Conservation (phyloP, 1,140 invertebrate genomes). For the Drosophila elegans region DNA sequence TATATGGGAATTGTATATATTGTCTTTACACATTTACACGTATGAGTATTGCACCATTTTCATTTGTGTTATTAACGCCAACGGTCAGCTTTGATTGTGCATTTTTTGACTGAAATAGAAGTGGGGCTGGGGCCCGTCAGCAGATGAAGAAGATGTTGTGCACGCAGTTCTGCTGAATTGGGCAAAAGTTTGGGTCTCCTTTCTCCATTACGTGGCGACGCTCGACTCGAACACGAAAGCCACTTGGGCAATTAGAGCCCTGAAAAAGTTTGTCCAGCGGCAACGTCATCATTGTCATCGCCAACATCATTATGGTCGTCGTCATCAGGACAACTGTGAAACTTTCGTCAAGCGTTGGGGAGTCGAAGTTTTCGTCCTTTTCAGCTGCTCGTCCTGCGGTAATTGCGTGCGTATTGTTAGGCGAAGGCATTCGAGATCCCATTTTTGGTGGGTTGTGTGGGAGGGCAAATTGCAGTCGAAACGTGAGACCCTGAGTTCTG, state of each 20-base stretch:
- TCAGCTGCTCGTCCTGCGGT: conserved; percentile 60
- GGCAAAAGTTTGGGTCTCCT: conserved; percentile 44
- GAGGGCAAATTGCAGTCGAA: conserved; percentile 31
- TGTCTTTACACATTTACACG: not conserved
- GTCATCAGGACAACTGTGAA: conserved; percentile 68
- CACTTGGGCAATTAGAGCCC: conserved; percentile 79
- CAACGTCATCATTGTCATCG: conserved; percentile 18
- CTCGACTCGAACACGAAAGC: conserved; percentile 70
- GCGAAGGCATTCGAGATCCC: conserved; percentile 33
- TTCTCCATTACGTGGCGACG: conserved; percentile 68
- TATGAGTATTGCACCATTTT: conserved; percentile 42
- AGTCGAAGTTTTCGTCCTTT: conserved; percentile 53
- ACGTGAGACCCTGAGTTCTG: conserved; percentile 31
- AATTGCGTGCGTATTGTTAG: conserved; percentile 80
- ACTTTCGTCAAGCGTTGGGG: conserved; percentile 69
- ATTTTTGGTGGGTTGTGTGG: not conserved
- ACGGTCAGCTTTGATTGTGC: conserved; percentile 79
- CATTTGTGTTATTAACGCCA: conserved; percentile 69
- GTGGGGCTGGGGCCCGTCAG: conserved; percentile 26
- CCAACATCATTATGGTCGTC: conserved; percentile 29
- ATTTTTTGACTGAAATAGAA: conserved; percentile 58
- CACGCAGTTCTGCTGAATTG: conserved; percentile 21
- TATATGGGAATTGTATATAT: no score
- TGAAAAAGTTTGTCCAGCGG: conserved; percentile 61
- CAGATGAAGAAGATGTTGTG: conserved; percentile 35